These are phyloP conservation scores for Metaphire vulgaris DNA, from an alignment of 1,140 invertebrate species.

Conservation along the genomic window DNA sequence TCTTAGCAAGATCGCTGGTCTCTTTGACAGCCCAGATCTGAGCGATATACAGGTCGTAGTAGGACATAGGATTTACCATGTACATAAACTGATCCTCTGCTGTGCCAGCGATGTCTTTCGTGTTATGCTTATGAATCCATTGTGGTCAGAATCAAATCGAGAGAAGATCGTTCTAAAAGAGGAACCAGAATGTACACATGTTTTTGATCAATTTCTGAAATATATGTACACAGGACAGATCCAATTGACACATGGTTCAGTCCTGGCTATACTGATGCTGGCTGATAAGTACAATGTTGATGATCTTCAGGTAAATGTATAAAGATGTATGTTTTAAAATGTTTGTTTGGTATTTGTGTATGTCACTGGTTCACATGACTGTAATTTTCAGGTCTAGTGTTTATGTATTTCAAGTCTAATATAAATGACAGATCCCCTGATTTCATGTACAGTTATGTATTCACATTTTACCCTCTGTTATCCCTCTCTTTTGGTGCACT, in stretches of 20 bases:
- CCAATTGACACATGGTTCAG: conserved; percentile 70
- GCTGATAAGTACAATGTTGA: conserved; percentile 92
- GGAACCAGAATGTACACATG: conserved; percentile 69
- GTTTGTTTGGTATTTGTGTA: too few species aligned
- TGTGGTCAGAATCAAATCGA: conserved; percentile 83
- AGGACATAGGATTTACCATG: conserved; percentile 70
- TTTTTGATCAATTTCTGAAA: conserved; percentile 81
- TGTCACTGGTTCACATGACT: too few species aligned
- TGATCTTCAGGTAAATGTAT: conserved; percentile 61
- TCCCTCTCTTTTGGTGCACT: too few species aligned
- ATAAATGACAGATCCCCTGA: too few species aligned
- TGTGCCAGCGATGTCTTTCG: conserved; percentile 92
- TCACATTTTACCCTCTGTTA: too few species aligned
- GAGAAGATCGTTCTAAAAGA: conserved; percentile 75
- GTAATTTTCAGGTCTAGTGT: too few species aligned
- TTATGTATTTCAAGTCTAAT: too few species aligned
- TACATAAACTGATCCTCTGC: conserved; percentile 84
- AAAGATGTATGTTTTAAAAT: too few species aligned
- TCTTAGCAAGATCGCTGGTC: conserved; percentile 69
- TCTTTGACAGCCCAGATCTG: conserved; percentile 76
- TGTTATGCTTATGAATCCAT: conserved; percentile 89
- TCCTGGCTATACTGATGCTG: conserved; percentile 75
- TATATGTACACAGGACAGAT: conserved; percentile 91
- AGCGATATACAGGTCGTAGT: conserved; percentile 78
- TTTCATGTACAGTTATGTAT: too few species aligned